Conservation (phyloP, 2,113 vertebrate species). For the Notiomystis cincta region DNA sequence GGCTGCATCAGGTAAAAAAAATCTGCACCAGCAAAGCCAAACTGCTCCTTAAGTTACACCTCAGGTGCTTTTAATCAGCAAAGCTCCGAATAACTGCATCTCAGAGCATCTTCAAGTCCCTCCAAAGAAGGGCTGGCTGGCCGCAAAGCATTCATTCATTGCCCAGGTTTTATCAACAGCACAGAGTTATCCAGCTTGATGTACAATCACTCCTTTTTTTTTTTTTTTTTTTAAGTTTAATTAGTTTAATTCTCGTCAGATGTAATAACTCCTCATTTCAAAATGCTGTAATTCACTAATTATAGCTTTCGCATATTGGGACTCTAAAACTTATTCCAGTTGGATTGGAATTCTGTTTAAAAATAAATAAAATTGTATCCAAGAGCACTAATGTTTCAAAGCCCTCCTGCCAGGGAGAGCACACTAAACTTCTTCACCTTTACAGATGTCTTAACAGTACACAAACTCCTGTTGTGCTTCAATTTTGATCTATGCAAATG, state of each 20-base stretch:
- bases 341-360: constrained; percentile 19
- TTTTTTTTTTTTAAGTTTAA: neutral
- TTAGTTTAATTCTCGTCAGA: constrained; percentile 47
- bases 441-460: constrained; percentile 47
- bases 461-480: constrained; percentile 62
- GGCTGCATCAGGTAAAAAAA: neutral
- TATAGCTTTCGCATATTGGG: constrained; percentile 5
- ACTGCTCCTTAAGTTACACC: constrained; percentile 2
- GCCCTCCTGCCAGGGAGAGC: neutral
- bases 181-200: neutral
- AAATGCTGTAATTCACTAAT: constrained; percentile 47
- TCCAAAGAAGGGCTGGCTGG: neutral
- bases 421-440: constrained; percentile 61
- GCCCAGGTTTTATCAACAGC: neutral
- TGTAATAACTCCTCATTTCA: constrained; percentile 37
- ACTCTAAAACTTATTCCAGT: neutral
- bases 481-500: constrained; percentile 81
- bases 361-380: constrained; percentile 17
- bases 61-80: neutral
- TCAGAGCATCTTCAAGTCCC: neutral
- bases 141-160: neutral
- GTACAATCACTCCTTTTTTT: neutral
- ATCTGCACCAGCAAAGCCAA: neutral
- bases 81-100: neutral
- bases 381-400: neutral